These are phyloP conservation scores for Bombyx huttoni DNA, from an alignment of 2,888 invertebrate genomes.

Conservation along the genomic window DNA sequence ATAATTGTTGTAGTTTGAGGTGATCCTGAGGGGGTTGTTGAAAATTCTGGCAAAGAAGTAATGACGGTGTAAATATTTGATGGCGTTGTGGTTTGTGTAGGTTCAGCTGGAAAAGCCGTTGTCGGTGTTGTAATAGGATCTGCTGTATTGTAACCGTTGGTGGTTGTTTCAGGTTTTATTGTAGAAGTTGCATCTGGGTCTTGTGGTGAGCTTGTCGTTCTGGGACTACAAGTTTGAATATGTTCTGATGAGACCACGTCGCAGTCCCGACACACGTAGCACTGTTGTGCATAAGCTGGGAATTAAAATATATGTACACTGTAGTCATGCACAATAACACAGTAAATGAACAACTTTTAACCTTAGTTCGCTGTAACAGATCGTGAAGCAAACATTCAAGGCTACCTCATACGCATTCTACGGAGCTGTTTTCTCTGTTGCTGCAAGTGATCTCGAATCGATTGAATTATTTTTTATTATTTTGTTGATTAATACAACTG, in stretches of 20 bases:
- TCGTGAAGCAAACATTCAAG: neutral
- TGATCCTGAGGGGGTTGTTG: slow-evolving; percentile 2
- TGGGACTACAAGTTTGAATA: slow-evolving; percentile 20
- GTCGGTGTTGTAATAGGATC: neutral
- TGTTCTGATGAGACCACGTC: slow-evolving; percentile 15
- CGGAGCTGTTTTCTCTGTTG: neutral
- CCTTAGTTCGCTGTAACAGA: neutral
- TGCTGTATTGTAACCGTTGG: neutral
- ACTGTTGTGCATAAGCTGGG: slow-evolving; percentile 28
- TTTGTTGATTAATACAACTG: no score
- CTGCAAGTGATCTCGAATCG: neutral
- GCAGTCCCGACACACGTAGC: slow-evolving; percentile 37
- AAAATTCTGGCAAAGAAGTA: neutral
- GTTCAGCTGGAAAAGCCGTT: neutral
- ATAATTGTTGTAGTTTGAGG: neutral
- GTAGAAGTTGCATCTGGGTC: slow-evolving; percentile 1
- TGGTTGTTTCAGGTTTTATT: neutral
- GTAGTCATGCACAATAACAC: neutral
- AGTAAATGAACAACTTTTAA: neutral
- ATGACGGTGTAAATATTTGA: neutral
- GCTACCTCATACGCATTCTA: neutral
- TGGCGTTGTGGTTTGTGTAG: neutral
- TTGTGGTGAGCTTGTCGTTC: neutral
- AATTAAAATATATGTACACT: slow-evolving; percentile 1
- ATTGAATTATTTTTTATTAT: neutral